Evolutionary conservation across 2,113 vertebrate species (phyloP), one percentile per base, ranked within the genome.

Genomic region (Grammomys surdaster): DNA sequence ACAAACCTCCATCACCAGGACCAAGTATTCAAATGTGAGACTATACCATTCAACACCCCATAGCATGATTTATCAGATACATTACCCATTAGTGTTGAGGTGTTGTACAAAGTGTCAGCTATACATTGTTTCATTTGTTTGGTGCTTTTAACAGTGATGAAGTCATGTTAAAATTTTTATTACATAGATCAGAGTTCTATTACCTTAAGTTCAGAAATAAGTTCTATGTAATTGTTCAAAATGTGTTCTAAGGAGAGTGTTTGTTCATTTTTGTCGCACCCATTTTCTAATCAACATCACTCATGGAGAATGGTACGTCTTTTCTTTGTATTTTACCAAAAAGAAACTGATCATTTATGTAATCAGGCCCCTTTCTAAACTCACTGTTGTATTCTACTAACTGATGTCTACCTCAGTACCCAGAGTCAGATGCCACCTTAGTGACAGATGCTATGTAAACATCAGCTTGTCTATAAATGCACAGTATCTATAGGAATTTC

Each of bases 241-340:
- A 46, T 10, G 20, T 63, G 2, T 33, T 24, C 0, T 77, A 58
- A 40, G 8, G 14, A 43, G 12, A 65, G 54, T 51, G 51, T 65
- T 76, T 82, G 4, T 28, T 81, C 75, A 48, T 24, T 60, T 67
- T 81, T 24, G 20, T 5, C 60, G 11, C 20, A 43, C 72, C 1
- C 28, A 3, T 7, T 87, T 73, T 87, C 54, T 48, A n/a, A 80
- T 48, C 2, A 73, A 24, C 10, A 85, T 11, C 13, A 78, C 73
- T 77, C 88, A 24, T 7, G 40, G 7, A 84, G n/a, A 91, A 28
- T 20, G 0, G 17, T 33, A 60, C 10, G 58, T 7, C 11, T 86
- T 95, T 86, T 87, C 78, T 93, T n/a, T 84, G 56, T 22, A 85
- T 51, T 88, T 89, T 51, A 14, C 85, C 12, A 60, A 72, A 87